Evolutionary conservation across 2,113 vertebrate genomes (phyloP), one percentile per base, ranked within the genome.

Genomic region (Passer montanus): DNA sequence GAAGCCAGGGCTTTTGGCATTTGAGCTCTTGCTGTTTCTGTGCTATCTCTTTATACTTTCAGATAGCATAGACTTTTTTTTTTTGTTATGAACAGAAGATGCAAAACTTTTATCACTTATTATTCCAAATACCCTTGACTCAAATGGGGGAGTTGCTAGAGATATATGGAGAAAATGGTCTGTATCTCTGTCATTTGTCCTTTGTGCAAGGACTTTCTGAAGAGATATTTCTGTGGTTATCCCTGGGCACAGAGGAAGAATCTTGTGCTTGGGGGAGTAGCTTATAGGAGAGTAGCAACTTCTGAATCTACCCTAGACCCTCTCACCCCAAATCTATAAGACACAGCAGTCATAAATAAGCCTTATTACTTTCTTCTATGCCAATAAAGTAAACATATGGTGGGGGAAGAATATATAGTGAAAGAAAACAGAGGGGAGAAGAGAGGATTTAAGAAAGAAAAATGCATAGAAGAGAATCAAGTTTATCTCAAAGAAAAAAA

Each of bases 291-390:
- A 58, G 31, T 14, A 31, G 14, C 21, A 62, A 11, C 15, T 50
- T 10, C 33, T 52, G 72, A 80, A 69, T 44, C 24, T 4, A 62
- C 17, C 17, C 21, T 0, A 47, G 33, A 55, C 1, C 4, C 3
- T 77, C 31, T 77, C 23, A 70, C 3, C 2, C 10, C 19, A 63
- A 1, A 17, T 50, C 24, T 31, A 0, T 37, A 64, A 73, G 37
- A 58, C 0, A 5, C 11, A 33, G 47, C 7, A 50, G 13, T 17
- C 21, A 8, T 44, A 67, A 70, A 79, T 28, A 10, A 81, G 10
- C 31, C 10, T 64, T 20, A 23, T 24, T 50, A 17, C 5, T 69
- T 56, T 80, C 6, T 20, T 56, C 27, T 58, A 7, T 58, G 14
- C 26, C 82, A 62, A 26, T 9, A 79, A 76, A 89, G 12, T 7